Conservation (phyloP, 1,140 invertebrate genomes). For the Drosophila rufa region DNA sequence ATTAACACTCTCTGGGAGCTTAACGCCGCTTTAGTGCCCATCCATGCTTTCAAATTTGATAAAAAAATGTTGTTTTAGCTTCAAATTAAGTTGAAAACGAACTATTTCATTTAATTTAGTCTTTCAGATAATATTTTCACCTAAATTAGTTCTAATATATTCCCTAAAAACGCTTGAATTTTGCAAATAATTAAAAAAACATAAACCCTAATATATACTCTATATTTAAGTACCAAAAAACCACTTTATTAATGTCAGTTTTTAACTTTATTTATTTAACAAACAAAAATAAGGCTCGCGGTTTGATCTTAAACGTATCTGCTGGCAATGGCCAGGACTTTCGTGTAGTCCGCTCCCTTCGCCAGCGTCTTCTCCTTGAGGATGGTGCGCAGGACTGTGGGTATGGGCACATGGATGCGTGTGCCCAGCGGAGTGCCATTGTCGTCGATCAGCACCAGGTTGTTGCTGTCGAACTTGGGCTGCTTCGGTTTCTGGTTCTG, state of each 20-base stretch:
- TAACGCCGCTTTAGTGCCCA: too few relatives aligned
- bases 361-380: constrained; percentile 92
- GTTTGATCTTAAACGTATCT: constrained; percentile 92
- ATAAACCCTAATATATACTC: too few relatives aligned
- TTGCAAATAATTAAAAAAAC: too few relatives aligned
- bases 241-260: background rate
- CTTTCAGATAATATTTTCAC: too few relatives aligned
- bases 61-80: too few relatives aligned
- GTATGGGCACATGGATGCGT: constrained; percentile 97
- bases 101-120: too few relatives aligned
- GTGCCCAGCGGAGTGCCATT: constrained; percentile 97
- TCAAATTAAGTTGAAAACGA: too few relatives aligned
- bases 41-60: too few relatives aligned
- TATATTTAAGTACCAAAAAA: background rate
- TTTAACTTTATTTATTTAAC: constrained; percentile 31
- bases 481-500: constrained; percentile 93
- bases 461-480: constrained; percentile 98
- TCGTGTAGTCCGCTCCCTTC: constrained; percentile 97
- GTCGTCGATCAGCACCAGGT: constrained; percentile 98
- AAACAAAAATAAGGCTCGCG: constrained; percentile 5
- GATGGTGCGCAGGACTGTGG: constrained; percentile 94
- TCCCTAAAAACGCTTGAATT: too few relatives aligned
- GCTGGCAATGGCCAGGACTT: constrained; percentile 96
- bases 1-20: too few relatives aligned
- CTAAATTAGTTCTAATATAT: too few relatives aligned